Base-by-base conservation (phyloP, 2,888 invertebrate genomes). In the Oscheius onirici region DNA sequence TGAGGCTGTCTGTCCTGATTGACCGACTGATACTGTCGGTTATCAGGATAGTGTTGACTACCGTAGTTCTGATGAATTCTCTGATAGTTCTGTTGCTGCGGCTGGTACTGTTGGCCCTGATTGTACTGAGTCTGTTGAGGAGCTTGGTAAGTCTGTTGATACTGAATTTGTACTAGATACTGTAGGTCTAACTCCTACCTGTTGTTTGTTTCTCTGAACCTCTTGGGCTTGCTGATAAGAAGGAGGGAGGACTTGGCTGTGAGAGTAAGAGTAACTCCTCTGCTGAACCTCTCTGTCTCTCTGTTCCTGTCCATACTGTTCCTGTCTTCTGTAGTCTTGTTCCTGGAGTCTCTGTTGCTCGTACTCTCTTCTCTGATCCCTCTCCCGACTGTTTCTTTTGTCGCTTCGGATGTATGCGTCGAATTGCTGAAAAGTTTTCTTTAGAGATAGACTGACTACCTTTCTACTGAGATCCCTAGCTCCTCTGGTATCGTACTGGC, bases 401-500 rank as follows among this genome's bases (percentile, higher is more conserved):
- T 68, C 57, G 10, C 11, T 22, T 17, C 68, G 55, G 10, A 68
- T 10, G 34, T 68, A 68, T n/a, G 68, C 68, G 28, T 68, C 54
- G 8, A 68, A 22, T 44, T 57, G 57, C 68, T 68, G 34, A 28
- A 65, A 51, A 65, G 11, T 0, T 46, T 43, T 40, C 43, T 46
- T 2, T 41, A 10, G 13, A 3, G 15, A 55, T 13, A n/a, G 10
- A 5, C 17, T 24, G n/a, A 17, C 17, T 24, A 63, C 63, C 63
- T 41, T 51, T 40, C 54, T 51, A n/a, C 52, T 54, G 22, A 66
- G 22, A 43, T 70, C 70, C 54, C 63, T 51, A 5, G 57, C 40
- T 52, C 57, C 73, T 17, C 52, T 26, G 13, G 51, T 44, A 54
- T 75, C 75, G 58, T 77, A 77, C 44, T 75, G 77, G 65, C 77